phyloP scores from a whole-genome alignment of 2,113 vertebrate genomes.

The Piprites chloris region DNA sequence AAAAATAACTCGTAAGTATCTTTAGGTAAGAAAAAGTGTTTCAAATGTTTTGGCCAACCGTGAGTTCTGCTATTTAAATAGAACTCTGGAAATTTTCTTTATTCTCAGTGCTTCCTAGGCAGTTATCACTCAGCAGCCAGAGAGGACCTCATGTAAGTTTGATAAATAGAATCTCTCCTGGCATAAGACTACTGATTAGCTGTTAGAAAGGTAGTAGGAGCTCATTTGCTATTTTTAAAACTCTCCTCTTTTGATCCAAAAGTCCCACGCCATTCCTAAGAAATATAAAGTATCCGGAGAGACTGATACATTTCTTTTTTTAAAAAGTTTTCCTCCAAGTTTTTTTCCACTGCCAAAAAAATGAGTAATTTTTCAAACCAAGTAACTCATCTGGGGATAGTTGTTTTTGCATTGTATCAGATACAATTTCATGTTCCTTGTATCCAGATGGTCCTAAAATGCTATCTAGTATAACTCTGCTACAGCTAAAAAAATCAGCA shows the following conservation, averaged over 20 bases:
- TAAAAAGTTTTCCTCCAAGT: not conserved
- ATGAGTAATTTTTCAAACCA: not conserved
- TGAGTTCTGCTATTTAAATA: not conserved
- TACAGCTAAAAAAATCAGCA: not conserved
- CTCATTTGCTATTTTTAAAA: conserved; percentile 36
- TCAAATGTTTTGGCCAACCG: not conserved
- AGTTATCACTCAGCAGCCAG: not conserved
- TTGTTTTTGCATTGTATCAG: not conserved
- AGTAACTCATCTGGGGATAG: not conserved
- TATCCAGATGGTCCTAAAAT: not conserved
- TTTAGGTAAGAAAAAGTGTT: not conserved
- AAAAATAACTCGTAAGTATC: not conserved
- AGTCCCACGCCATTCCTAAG: not conserved
- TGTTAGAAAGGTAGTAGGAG: not conserved
- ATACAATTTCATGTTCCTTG: not conserved
- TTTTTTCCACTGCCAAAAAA: conserved; percentile 3
- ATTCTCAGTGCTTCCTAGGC: not conserved
- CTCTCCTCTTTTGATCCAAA: not conserved
- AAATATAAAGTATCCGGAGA: not conserved
- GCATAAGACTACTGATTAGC: not conserved
- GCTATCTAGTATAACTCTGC: not conserved
- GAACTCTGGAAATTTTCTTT: not conserved
- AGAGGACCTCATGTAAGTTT: not conserved
- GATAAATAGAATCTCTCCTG: not conserved
- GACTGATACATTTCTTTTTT: not conserved